Conservation (phyloP, 2,113 vertebrate species). For the Odontesthes bonariensis region DNA sequence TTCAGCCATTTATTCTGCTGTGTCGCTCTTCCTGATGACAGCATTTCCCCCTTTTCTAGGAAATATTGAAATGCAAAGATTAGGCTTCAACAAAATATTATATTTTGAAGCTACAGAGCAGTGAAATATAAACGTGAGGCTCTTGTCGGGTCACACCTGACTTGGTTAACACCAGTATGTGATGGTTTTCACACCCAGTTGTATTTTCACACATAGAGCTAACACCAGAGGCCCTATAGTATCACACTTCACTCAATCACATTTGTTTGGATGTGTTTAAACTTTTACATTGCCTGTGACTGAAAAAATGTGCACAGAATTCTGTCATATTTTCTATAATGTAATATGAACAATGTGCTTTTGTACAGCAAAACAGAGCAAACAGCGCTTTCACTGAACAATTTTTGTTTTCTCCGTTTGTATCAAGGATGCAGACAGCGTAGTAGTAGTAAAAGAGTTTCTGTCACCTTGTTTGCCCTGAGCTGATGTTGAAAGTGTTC, state of each 20-base stretch:
- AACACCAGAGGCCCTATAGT: slow-evolving; percentile 28
- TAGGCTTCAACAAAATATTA: too few relatives aligned
- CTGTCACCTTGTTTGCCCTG: slow-evolving; percentile 23
- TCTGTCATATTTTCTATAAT: neutral
- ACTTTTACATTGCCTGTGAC: neutral
- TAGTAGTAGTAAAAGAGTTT: slow-evolving; percentile 1
- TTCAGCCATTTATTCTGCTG: neutral
- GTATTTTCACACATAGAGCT: slow-evolving; percentile 38
- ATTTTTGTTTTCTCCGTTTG: neutral
- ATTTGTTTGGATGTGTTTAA: slow-evolving; percentile 14
- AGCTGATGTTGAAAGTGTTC: slow-evolving; percentile 37
- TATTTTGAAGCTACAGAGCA: neutral
- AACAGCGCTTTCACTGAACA: neutral
- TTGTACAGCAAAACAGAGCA: neutral
- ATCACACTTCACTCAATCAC: slow-evolving; percentile 38
- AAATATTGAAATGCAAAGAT: neutral
- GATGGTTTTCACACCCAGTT: slow-evolving; percentile 41
- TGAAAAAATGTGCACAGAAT: slow-evolving; percentile 3
- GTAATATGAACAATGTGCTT: neutral
- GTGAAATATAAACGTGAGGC: slow-evolving; percentile 4
- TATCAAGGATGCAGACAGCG: slow-evolving; percentile 22
- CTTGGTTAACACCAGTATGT: neutral
- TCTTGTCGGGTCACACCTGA: slow-evolving; percentile 15
- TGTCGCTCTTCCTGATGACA: neutral
- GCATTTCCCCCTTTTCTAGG: neutral